phyloP scores from a whole-genome alignment of 2,113 vertebrate genomes.

The Sphaerodactylus townsendi region DNA sequence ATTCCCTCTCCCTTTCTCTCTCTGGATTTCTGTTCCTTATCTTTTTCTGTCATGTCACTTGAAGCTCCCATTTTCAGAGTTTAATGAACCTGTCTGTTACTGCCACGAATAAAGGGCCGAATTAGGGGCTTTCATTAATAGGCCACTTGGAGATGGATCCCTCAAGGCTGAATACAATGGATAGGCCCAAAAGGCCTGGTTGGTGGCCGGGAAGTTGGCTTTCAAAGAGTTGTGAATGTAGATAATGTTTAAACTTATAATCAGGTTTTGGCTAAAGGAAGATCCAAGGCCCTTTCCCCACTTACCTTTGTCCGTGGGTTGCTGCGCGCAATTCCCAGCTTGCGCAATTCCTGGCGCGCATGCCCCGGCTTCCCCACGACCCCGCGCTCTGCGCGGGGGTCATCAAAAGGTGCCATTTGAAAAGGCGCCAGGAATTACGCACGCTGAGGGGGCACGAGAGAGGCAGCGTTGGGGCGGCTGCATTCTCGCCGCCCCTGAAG shows the following conservation, averaged over 20 bases:
- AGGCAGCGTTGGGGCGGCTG: too few species aligned
- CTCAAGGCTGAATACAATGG: not conserved
- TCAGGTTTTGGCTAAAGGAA: slow-evolving; percentile 3
- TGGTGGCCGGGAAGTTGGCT: not conserved
- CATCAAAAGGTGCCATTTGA: too few species aligned
- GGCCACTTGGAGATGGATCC: not conserved
- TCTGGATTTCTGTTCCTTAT: not conserved
- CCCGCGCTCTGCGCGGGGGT: too few species aligned
- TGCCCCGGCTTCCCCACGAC: too few species aligned
- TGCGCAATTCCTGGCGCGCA: too few species aligned
- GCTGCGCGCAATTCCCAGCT: too few species aligned
- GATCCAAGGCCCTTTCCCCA: too few species aligned
- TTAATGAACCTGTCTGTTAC: slow-evolving; percentile 25
- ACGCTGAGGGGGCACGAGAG: too few species aligned
- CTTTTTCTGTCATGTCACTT: slow-evolving; percentile 8
- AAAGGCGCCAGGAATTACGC: too few species aligned
- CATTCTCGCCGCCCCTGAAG: too few species aligned
- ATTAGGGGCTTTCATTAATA: not conserved
- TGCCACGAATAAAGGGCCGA: not conserved
- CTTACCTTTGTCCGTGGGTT: too few species aligned
- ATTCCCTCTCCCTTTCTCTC: not conserved
- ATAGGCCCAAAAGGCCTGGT: not conserved
- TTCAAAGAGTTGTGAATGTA: slow-evolving; percentile 3
- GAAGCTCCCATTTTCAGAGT: not conserved
- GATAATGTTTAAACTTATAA: not conserved